phyloP scores from a whole-genome alignment of 2,113 vertebrate genomes.

The Alosa alosa region DNA sequence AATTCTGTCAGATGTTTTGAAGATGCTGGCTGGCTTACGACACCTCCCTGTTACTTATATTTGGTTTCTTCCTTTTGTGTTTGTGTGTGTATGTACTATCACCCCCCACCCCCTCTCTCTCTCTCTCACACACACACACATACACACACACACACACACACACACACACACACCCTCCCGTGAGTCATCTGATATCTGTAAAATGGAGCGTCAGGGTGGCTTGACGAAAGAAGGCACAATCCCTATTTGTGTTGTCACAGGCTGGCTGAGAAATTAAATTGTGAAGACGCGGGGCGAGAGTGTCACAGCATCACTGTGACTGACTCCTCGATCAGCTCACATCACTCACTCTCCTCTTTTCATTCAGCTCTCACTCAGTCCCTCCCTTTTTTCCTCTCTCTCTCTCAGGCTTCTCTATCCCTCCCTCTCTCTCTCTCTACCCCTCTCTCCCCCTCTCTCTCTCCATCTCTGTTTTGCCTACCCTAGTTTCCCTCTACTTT shows the following conservation, averaged over 20 bases:
- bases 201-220: too few species aligned
- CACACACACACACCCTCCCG: neutral
- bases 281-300: neutral
- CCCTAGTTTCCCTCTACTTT: neutral
- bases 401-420: neutral
- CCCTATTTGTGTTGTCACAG: too few species aligned
- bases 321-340: neutral
- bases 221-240: too few species aligned
- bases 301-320: neutral
- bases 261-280: neutral
- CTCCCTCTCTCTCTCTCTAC: neutral
- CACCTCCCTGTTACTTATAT: conserved; percentile 4
- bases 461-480: neutral
- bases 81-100: neutral
- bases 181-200: too few species aligned
- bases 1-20: conserved; percentile 38
- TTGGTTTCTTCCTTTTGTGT: neutral
- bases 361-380: neutral
- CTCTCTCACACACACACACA: neutral
- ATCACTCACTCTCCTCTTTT: neutral
- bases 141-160: neutral
- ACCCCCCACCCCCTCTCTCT: too few species aligned
- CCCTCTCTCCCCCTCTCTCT: neutral
- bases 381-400: neutral
- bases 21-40: conserved; percentile 19